Evolutionary conservation across 1,140 invertebrate genomes (phyloP).

Genomic region (Papilio dardanus): DNA sequence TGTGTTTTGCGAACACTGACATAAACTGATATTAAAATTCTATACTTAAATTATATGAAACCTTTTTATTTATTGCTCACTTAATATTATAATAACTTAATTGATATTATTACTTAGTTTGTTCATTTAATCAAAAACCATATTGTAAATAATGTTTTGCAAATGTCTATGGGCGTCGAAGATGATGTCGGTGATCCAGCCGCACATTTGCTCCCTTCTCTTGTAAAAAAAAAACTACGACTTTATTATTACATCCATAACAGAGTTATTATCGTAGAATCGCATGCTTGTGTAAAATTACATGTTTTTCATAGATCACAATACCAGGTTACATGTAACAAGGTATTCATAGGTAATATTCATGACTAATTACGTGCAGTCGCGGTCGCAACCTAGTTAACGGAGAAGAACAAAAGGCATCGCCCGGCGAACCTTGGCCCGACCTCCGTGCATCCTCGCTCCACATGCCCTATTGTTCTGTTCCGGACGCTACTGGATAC

Average conservation of each 20-base stretch:
- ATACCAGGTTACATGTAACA: not conserved
- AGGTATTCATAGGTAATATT: constrained; percentile 42
- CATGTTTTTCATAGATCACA: constrained; percentile 16
- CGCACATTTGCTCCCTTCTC: no score
- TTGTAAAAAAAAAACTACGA: not conserved
- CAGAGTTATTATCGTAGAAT: not conserved
- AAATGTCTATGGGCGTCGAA: no score
- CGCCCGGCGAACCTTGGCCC: constrained; percentile 70
- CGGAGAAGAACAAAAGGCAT: constrained; percentile 67
- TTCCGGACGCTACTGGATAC: constrained; percentile 46
- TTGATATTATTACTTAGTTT: no score
- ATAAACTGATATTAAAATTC: no score
- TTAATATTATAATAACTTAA: no score
- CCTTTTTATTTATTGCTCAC: no score
- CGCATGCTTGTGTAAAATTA: constrained; percentile 9
- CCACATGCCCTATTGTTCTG: constrained; percentile 67
- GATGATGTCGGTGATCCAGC: no score
- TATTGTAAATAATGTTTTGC: no score
- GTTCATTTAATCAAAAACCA: no score
- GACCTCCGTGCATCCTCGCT: constrained; percentile 77
- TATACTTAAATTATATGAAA: no score
- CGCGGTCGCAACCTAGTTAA: constrained; percentile 64
- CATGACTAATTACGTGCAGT: constrained; percentile 53
- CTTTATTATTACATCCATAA: not conserved
- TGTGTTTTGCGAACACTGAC: not conserved